Conservation (phyloP, 2,797 vertebrate genomes). For the Sorex maritimensis region DNA sequence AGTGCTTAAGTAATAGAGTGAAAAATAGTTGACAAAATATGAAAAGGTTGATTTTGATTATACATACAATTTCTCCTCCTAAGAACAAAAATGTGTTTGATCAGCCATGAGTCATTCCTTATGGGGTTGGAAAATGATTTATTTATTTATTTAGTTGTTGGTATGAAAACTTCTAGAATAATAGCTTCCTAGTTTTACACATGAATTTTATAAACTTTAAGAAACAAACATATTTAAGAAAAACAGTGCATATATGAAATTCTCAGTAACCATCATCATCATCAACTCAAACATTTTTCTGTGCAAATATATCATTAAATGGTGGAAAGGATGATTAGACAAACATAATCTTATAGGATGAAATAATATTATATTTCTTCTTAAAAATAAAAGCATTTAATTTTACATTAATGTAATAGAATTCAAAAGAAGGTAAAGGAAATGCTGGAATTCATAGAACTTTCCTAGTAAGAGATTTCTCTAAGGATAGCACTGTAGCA, state of each 20-base stretch:
- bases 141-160: conserved; percentile 41
- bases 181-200: conserved; percentile 37
- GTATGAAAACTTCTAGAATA: conserved; percentile 59
- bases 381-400: conserved; percentile 38
- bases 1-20: conserved; percentile 79
- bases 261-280: background rate
- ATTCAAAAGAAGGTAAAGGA: conserved; percentile 41
- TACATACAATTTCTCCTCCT: conserved; percentile 68
- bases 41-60: conserved; percentile 83
- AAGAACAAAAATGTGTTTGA: conserved; percentile 77
- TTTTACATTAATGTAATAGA: background rate
- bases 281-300: conserved; percentile 3
- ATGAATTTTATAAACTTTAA: conserved; percentile 40
- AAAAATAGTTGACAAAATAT: conserved; percentile 77
- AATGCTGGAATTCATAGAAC: conserved; percentile 29
- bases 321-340: background rate
- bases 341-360: conserved; percentile 15
- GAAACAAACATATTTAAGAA: background rate
- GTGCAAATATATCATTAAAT: background rate
- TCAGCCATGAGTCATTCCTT: conserved; percentile 74
- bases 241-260: background rate
- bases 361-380: conserved; percentile 5
- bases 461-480: background rate
- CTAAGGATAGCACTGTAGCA: background rate
- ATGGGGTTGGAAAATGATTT: conserved; percentile 40